Base-by-base conservation (phyloP, 2,797 vertebrate genomes). In the Eurystomus glaucurus region DNA sequence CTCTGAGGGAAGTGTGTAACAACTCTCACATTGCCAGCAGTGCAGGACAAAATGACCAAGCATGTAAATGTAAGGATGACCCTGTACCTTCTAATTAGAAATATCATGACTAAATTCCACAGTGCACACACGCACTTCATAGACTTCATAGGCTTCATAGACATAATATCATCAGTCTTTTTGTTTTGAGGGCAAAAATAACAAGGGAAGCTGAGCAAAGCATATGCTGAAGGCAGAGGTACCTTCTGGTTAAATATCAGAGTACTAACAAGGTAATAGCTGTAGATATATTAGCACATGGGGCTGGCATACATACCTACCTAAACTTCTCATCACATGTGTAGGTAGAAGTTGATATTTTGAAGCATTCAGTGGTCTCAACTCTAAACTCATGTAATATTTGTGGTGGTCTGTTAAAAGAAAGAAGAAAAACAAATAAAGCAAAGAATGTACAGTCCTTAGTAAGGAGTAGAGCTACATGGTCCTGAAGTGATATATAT, bases 71-170 rank as follows among this genome's bases (percentile, higher is more conserved):
- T 35, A 78, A 81, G 43, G 18, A 51, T 64, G 35, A 84, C 43
- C 72, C 76, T 69, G 46, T 35, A 72, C 17, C 20, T 95, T 78
- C 62, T 74, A 74, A 19, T 65, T 84, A 86, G 48, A 89, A 90
- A 43, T 72, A 81, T 70, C 33, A 46, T 57, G 6, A 79, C 26
- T 66, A 50, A 93, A 92, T 76, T 91, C 64, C n/a, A 83, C 45
- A 28, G 28, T 0, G 0, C 12, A 19, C 19, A 45, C 41, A 55
- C 20, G 37, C 0, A 78, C 46, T 91, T 85, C 41, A 57, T 18
- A 75, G 35, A 60, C 20, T 35, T 35, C 35, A 35, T 35, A 35
- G 66, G 50, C 46, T 91, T 85, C 41, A 57, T 18, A 75, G 35
- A 60, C 20, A 13, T 84, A 72, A 91, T 61, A 79, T 41, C 9